Conservation (phyloP, 2,113 vertebrate genomes). For the Petrocephalus zakoni region DNA sequence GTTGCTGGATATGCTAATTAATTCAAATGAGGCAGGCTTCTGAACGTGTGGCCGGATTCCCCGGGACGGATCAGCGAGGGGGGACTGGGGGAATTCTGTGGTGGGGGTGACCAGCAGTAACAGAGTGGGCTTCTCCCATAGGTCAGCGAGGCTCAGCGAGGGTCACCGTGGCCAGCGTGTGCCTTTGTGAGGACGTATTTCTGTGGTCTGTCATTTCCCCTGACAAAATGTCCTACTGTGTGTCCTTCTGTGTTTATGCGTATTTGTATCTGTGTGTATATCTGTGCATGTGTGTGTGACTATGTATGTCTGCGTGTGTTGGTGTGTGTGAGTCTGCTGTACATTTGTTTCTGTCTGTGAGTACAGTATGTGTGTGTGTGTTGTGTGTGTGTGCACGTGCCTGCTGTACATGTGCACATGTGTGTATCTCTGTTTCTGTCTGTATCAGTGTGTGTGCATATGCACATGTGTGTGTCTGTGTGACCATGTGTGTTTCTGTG, state of each 20-base stretch:
- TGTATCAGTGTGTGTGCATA: background rate
- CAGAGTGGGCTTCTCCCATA: background rate
- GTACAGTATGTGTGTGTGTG: too few relatives aligned
- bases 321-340: too few relatives aligned
- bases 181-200: background rate
- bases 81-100: background rate
- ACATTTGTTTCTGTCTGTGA: background rate
- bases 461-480: too few relatives aligned
- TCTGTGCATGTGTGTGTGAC: background rate
- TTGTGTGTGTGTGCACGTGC: too few relatives aligned
- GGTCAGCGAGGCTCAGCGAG: background rate
- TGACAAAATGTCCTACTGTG: background rate
- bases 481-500: background rate
- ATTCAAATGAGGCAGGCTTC: background rate
- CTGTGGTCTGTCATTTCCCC: background rate
- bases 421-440: background rate
- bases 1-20: slow-evolving; percentile 3
- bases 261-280: background rate
- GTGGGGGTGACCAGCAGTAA: background rate
- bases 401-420: too few relatives aligned
- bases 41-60: background rate
- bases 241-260: background rate
- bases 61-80: background rate
- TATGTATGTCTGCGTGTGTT: background rate
- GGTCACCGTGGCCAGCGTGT: background rate